Conservation (phyloP, 2,113 vertebrate genomes). For the Psettodes erumei region DNA sequence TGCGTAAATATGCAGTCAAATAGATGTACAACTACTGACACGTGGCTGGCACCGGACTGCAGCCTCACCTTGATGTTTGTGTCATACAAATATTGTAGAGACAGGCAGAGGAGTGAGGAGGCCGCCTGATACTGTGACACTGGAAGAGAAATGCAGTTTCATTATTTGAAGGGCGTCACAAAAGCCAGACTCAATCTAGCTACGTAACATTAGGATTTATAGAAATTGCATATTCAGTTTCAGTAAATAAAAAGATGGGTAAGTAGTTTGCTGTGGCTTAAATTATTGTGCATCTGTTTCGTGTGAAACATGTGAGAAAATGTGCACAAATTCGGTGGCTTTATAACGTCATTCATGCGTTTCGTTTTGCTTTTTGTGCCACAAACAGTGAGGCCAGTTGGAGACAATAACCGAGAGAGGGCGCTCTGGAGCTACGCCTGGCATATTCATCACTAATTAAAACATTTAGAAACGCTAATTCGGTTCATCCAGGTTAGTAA, state of each 20-base stretch:
- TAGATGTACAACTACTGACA: slow-evolving; percentile 81
- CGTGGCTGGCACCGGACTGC: slow-evolving; percentile 76
- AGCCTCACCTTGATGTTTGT: slow-evolving; percentile 78
- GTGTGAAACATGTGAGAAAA: no score
- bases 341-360: no score
- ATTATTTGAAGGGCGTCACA: neutral
- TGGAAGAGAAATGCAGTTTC: no score
- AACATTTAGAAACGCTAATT: slow-evolving; percentile 49
- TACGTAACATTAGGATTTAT: neutral
- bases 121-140: neutral
- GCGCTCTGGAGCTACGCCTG: slow-evolving; percentile 75
- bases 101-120: slow-evolving; percentile 22
- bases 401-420: slow-evolving; percentile 77
- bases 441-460: slow-evolving; percentile 54
- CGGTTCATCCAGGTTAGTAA: neutral
- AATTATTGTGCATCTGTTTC: neutral
- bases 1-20: slow-evolving; percentile 85
- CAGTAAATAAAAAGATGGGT: neutral
- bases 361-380: slow-evolving; percentile 6
- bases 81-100: slow-evolving; percentile 76
- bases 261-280: neutral
- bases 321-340: no score
- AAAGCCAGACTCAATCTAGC: neutral
- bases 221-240: neutral
- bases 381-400: neutral